phyloP scores from a whole-genome alignment of 2,113 vertebrate genomes.

The Gnathonemus echidnorhynchus region DNA sequence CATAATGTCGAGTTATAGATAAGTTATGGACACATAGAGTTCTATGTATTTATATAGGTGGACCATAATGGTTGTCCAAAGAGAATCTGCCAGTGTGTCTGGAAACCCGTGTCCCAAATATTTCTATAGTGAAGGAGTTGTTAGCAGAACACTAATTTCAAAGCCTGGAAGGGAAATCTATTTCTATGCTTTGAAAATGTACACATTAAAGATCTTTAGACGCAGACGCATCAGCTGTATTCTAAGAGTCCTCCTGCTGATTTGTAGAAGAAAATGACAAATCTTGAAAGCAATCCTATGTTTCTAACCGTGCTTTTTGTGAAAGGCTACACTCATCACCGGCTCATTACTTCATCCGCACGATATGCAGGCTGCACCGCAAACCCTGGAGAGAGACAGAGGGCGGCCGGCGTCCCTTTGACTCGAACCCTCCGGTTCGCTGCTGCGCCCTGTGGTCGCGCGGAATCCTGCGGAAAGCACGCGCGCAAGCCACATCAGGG shows the following conservation, averaged over 20 bases:
- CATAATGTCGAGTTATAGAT: not conserved
- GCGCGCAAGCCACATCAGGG: not conserved
- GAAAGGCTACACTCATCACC: not conserved
- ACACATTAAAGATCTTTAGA: not conserved
- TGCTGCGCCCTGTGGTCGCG: not conserved
- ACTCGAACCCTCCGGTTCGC: not conserved
- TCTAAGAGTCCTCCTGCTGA: not conserved
- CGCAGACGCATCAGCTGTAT: not conserved
- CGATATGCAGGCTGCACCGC: not conserved
- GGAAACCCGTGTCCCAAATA: not conserved
- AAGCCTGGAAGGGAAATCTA: not conserved
- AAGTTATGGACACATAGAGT: not conserved
- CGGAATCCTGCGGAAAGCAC: not conserved
- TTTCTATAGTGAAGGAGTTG: not conserved
- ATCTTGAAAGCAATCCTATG: not conserved
- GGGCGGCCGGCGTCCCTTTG: not conserved
- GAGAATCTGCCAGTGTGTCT: not conserved
- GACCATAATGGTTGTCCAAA: not conserved
- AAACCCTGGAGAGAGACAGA: not conserved
- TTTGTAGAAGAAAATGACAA: not conserved
- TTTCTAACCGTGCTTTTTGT: not conserved
- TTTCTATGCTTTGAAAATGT: not conserved
- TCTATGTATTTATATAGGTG: not conserved
- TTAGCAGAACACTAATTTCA: not conserved
- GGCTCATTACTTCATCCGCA: not conserved